Base-by-base conservation (phyloP, 2,113 vertebrate species). In the Scatophagus argus region DNA sequence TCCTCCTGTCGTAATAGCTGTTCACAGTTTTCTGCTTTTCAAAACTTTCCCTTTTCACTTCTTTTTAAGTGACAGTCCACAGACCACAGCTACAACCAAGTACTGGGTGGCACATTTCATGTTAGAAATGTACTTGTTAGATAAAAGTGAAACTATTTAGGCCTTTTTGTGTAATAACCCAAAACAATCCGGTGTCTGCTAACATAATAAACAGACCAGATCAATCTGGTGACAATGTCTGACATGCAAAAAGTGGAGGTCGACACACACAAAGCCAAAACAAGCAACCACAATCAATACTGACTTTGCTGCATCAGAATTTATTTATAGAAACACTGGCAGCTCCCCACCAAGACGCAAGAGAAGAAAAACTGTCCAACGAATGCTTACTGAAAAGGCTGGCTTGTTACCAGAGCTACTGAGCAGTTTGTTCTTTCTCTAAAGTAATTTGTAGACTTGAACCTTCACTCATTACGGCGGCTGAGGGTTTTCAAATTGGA, bases 321-420 rank as follows among this genome's bases (percentile, higher is more conserved):
- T n/a, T 92, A 91, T 91, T 90, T 85, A 86, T 87, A 90, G 88
- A 72, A 88, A 82, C 80, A 76, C 70, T 43, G 64, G 82, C 74
- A 62, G 61, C 76, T 81, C 58, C 69, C 58, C 66, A 34, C 71
- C 68, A 69, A 85, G 77, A 81, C 59, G 17, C 60, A 39, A 58
- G 54, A 43, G 25, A 44, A 66, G 55, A 51, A 64, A 76, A 64
- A 54, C 29, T 31, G 58, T 63, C 77, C 72, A n/a, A 54, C 8
- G 1, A 61, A 32, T 27, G 52, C 49, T 61, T 41, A 52, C 72
- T 59, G 55, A 79, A 13, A 29, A 56, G 87, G 70, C 43, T 36
- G 61, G 6, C 34, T 19, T 46, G 13, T 76, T 67, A 64, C 44
- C 25, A 16, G 41, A 78, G 43, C 67, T 10, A 6, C 17, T 54